phyloP scores from a whole-genome alignment of 2,888 invertebrate genomes.

The Oasisia sp. region DNA sequence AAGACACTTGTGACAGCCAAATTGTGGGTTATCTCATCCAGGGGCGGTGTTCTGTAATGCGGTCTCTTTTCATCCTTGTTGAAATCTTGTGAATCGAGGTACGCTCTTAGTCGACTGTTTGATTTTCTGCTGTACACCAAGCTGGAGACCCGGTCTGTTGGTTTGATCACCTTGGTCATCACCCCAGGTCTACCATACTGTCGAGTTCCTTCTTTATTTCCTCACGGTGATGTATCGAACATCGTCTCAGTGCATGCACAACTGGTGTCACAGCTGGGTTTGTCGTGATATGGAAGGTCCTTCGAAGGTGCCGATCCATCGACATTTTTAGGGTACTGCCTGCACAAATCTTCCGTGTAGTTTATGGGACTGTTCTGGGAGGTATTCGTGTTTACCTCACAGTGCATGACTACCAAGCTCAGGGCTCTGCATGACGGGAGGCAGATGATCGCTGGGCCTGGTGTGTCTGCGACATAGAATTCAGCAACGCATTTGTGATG shows the following conservation, averaged over 20 bases:
- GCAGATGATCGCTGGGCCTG: background rate
- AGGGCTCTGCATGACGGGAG: background rate
- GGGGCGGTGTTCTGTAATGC: no score
- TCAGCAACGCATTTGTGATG: background rate
- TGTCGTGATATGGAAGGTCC: background rate
- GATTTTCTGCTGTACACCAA: no score
- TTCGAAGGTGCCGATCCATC: background rate
- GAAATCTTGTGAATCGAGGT: no score
- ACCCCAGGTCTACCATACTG: background rate
- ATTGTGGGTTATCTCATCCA: no score
- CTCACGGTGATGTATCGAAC: constrained; percentile 24
- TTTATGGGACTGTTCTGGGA: constrained; percentile 8
- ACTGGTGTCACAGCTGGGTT: constrained; percentile 17
- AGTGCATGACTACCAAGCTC: background rate
- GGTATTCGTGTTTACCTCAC: background rate
- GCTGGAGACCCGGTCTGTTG: no score
- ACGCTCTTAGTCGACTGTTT: no score
- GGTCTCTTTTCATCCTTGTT: no score
- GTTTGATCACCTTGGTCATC: no score
- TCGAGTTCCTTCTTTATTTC: constrained; percentile 26
- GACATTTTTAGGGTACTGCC: background rate
- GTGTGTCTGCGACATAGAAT: background rate
- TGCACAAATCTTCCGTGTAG: background rate
- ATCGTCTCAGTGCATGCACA: constrained; percentile 20
- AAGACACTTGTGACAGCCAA: no score